Evolutionary conservation across 1,140 invertebrate species (phyloP), one percentile per base, ranked within the genome.

Genomic region (Xylocopa sonorina): DNA sequence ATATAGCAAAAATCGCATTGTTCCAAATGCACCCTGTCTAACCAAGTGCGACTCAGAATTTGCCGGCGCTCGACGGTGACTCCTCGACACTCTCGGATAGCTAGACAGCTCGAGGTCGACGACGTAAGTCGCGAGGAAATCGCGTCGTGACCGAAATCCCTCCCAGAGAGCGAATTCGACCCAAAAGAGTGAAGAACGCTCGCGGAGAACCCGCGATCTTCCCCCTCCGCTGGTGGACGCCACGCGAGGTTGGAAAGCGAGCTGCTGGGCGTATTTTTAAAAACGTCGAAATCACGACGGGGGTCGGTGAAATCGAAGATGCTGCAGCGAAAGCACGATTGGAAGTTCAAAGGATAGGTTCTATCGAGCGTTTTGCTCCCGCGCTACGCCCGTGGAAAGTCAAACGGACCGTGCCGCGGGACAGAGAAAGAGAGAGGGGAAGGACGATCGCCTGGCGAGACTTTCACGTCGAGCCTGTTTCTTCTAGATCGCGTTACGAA

Each of bases 401-500:
- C 81, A 69, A 50, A 60, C 63, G 55, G n/a, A 50, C 18, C 4
- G 34, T 5, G 41, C 16, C 12, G 67, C 29, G 34, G 24, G 41
- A 43, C 5, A 16, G 12, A 41, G 67, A 29, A 34, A 5, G 78
- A 50, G 55, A 51, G 80, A 51, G 50, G 57, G 50, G 51, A 71
- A 66, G 75, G 69, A 82, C 55, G 46, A 53, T 64, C 27, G 74
- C 24, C 50, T 57, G 63, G 32, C 48, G 34, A 67, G 79, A 83
- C 83, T 84, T 84, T 84, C 83, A 84, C 83, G 82, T 63, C 77
- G 83, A 46, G 29, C 50, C 29, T 55, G 77, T 83, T 84, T 76
- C 78, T 78, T 74, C 64, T 83, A 77, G 81, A 80, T 83, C 78
- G 81, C 83, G 78, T 84, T 72, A 66, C 83, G 83, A 84, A 84